phyloP scores from a whole-genome alignment of 2,113 vertebrate genomes.

The Naja naja region DNA sequence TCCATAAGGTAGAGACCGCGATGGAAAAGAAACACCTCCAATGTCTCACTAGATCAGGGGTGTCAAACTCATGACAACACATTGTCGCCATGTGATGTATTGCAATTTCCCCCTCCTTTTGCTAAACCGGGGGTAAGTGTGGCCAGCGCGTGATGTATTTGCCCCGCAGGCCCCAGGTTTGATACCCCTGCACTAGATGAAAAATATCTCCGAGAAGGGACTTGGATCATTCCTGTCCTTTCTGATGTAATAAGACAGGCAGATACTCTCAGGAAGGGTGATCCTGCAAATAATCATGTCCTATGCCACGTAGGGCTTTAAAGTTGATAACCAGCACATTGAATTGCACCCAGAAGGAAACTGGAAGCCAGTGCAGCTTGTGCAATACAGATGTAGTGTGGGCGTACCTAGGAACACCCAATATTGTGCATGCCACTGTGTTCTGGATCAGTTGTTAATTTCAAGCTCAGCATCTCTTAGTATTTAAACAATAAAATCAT shows the following conservation, averaged over 20 bases:
- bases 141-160: too few species aligned
- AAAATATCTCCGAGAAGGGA: neutral
- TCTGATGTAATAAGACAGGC: neutral
- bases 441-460: neutral
- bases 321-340: neutral
- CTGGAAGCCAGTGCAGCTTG: neutral
- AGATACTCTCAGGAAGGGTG: neutral
- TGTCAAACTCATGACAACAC: too few species aligned
- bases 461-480: neutral
- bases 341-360: neutral
- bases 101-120: too few species aligned
- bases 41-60: neutral
- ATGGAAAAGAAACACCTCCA: neutral
- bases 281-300: neutral
- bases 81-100: too few species aligned
- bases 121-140: neutral
- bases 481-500: neutral
- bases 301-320: neutral
- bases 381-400: neutral
- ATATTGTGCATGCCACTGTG: neutral
- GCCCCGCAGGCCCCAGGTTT: too few species aligned
- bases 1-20: neutral
- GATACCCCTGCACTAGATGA: neutral
- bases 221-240: neutral
- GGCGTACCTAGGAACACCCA: neutral